Conservation (phyloP, 1,140 invertebrate species). For the Micrasema longulum region DNA sequence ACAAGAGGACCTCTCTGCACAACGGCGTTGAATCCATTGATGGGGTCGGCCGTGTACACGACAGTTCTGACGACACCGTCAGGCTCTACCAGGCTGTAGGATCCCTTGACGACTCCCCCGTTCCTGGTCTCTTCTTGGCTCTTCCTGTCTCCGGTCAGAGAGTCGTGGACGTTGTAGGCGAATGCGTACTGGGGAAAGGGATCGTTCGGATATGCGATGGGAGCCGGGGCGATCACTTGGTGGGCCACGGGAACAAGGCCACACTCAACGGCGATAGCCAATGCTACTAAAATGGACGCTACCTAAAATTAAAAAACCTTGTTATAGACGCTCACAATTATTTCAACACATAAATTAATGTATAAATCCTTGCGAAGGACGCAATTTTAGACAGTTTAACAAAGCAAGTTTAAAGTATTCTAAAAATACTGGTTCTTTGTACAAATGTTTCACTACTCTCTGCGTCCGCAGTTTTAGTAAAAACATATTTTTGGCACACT, state of each 20-base stretch:
- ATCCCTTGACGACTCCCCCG: slow-evolving; percentile 65
- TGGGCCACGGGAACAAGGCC: slow-evolving; percentile 50
- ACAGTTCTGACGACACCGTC: slow-evolving; percentile 62
- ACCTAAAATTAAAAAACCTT: slow-evolving; percentile 39
- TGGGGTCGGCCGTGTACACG: slow-evolving; percentile 61
- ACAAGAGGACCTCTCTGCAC: slow-evolving; percentile 55
- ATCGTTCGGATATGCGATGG: slow-evolving; percentile 63
- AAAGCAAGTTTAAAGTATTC: no score
- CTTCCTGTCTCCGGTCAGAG: slow-evolving; percentile 67
- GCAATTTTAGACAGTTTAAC: no score
- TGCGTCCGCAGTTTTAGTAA: no score
- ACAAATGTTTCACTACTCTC: no score
- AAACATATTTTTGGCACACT: no score
- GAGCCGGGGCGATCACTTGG: slow-evolving; percentile 47
- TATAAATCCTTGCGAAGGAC: no score
- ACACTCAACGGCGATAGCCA: slow-evolving; percentile 48
- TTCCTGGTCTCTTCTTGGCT: slow-evolving; percentile 66
- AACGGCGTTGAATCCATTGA: slow-evolving; percentile 63
- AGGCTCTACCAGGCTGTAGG: slow-evolving; percentile 65
- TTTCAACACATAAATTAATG: no score
- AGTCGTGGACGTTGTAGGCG: slow-evolving; percentile 67
- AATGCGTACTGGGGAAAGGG: slow-evolving; percentile 67
- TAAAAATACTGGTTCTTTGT: no score
- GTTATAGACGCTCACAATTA: no score
- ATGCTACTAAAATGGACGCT: slow-evolving; percentile 42